A percentile compares a stretch with the other conserved stretches of the same genome.
phyloP scores from a whole-genome alignment of 2,888 invertebrate species.

The Hesperia comma region DNA sequence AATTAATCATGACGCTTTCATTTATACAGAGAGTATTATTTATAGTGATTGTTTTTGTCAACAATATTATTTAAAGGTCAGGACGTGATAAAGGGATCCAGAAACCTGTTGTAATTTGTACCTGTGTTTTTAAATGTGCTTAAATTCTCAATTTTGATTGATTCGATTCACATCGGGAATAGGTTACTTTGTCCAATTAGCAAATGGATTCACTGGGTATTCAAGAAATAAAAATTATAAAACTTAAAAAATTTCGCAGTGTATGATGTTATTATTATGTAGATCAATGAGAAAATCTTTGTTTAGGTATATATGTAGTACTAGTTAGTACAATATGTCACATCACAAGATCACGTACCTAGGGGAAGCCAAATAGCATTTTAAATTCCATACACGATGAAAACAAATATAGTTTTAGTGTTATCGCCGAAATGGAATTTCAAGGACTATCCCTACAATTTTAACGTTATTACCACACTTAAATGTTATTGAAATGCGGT shows the following conservation, averaged over 20 bases:
- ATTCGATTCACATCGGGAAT: too few species aligned
- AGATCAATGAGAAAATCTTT: too few species aligned
- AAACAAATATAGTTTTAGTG: slow-evolving; percentile 73
- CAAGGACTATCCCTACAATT: slow-evolving; percentile 58
- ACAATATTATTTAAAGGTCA: neutral
- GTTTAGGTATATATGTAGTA: too few species aligned
- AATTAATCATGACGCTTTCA: slow-evolving; percentile 1
- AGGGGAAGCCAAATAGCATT: slow-evolving; percentile 50
- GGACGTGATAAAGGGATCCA: neutral
- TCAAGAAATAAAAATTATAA: too few species aligned
- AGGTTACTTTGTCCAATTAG: too few species aligned
- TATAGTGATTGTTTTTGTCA: neutral
- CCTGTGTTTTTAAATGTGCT: too few species aligned
- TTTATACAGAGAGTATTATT: neutral
- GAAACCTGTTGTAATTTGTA: neutral
- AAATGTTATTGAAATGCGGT: slow-evolving; percentile 65
- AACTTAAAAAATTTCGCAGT: too few species aligned
- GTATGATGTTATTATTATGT: too few species aligned
- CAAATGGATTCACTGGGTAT: too few species aligned
- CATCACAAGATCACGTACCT: neutral
- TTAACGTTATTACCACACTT: slow-evolving; percentile 54
- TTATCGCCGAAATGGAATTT: slow-evolving; percentile 67
- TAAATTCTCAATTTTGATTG: too few species aligned
- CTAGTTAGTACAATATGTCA: too few species aligned
- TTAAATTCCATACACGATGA: slow-evolving; percentile 66